A percentile compares a stretch with the other conserved stretches of the same genome.
Conservation (phyloP, 2,113 vertebrate genomes). For the Sphaerodactylus townsendi region DNA sequence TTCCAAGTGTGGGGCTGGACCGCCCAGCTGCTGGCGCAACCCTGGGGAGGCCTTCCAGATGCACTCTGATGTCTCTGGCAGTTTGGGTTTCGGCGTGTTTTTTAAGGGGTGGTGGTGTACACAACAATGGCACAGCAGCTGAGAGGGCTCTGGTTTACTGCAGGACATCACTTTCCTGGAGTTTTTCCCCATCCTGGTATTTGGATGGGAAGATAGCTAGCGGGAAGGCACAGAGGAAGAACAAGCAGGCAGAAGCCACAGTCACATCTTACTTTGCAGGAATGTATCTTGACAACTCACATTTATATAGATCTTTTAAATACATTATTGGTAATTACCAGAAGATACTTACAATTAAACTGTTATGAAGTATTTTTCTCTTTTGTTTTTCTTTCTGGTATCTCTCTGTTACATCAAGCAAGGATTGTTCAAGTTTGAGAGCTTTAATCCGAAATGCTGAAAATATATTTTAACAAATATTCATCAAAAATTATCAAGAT, state of each 20-base stretch:
- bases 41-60: too few species aligned
- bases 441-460: slow-evolving; percentile 62
- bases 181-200: too few species aligned
- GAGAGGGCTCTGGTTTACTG: too few species aligned
- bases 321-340: neutral
- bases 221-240: neutral
- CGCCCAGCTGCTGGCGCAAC: too few species aligned
- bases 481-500: neutral
- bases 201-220: neutral
- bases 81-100: too few species aligned
- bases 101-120: too few species aligned
- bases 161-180: too few species aligned
- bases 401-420: slow-evolving; percentile 57
- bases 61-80: too few species aligned
- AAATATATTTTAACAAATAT: neutral
- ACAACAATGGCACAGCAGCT: too few species aligned
- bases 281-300: neutral
- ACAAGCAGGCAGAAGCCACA: neutral
- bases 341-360: slow-evolving; percentile 64
- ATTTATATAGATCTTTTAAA: neutral
- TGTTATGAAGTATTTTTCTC: slow-evolving; percentile 66
- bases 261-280: neutral
- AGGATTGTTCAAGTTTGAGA: slow-evolving; percentile 55
- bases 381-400: slow-evolving; percentile 64
- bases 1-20: too few species aligned